These are phyloP conservation scores for Anas capensis DNA, from an alignment of 2,797 vertebrate genomes.

Conservation along the genomic window DNA sequence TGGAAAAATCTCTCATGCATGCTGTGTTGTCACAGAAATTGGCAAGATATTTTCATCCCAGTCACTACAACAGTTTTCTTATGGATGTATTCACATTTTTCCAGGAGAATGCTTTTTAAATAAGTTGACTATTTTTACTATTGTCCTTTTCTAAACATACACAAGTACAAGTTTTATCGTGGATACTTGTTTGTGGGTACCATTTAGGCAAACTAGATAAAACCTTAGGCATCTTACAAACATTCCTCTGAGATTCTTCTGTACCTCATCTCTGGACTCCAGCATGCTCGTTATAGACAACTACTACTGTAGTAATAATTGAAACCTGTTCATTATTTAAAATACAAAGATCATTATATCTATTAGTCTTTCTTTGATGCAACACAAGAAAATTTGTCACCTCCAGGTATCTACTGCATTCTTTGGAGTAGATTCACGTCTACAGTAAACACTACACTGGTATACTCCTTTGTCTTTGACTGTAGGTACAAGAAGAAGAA, in stretches of 20 bases:
- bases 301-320: neutral
- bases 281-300: accelerated
- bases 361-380: neutral
- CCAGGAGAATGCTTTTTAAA: neutral
- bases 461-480: neutral
- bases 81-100: neutral
- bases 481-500: neutral
- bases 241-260: neutral
- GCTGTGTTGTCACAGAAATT: neutral
- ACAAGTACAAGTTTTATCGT: neutral
- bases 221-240: neutral
- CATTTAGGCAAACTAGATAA: neutral
- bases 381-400: neutral
- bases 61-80: neutral
- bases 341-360: neutral
- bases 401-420: neutral
- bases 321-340: neutral
- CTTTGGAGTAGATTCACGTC: neutral
- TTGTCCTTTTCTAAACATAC: neutral
- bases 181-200: neutral
- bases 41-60: neutral
- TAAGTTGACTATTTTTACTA: neutral
- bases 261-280: neutral
- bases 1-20: neutral
- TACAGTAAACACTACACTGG: neutral